Percentiles rank a stretch among this genome's conserved stretches.
phyloP scores from a whole-genome alignment of 1,140 invertebrate genomes.

The Andrena cerasifolii region DNA sequence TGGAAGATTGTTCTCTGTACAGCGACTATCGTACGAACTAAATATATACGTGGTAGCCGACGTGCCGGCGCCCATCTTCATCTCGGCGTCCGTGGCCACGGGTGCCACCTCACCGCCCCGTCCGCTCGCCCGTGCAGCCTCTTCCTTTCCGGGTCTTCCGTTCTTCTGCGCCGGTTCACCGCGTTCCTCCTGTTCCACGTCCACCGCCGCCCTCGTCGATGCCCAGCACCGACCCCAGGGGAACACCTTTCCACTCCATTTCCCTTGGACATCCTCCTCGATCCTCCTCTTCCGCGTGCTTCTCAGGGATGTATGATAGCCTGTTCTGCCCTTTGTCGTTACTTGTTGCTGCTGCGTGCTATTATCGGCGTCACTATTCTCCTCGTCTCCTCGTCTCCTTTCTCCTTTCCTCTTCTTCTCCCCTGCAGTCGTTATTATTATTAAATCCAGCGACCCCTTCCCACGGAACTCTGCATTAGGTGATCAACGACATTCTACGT shows the following conservation, averaged over 20 bases:
- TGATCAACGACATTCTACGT: no score
- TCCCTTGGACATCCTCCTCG: background rate
- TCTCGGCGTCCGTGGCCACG: conserved; percentile 5
- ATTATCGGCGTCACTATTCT: background rate
- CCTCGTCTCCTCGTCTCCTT: background rate
- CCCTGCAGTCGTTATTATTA: background rate
- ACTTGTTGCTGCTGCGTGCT: background rate
- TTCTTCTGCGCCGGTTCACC: background rate
- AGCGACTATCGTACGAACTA: conserved; percentile 58
- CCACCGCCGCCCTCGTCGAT: conserved; percentile 21
- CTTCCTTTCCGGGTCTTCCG: conserved; percentile 5
- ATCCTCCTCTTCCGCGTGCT: background rate
- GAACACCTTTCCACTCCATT: background rate
- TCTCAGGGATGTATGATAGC: background rate
- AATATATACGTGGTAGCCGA: conserved; percentile 33
- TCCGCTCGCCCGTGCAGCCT: background rate
- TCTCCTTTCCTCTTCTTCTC: background rate
- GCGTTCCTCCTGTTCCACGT: background rate
- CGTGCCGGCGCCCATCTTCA: conserved; percentile 15
- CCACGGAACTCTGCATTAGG: no score
- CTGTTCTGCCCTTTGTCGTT: background rate
- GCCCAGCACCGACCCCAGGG: conserved; percentile 14
- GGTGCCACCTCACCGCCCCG: conserved; percentile 19
- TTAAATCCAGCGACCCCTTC: no score
- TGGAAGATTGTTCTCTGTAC: conserved; percentile 71